phyloP scores from a whole-genome alignment of 2,113 vertebrate genomes.

The Circaetus cinerascens region DNA sequence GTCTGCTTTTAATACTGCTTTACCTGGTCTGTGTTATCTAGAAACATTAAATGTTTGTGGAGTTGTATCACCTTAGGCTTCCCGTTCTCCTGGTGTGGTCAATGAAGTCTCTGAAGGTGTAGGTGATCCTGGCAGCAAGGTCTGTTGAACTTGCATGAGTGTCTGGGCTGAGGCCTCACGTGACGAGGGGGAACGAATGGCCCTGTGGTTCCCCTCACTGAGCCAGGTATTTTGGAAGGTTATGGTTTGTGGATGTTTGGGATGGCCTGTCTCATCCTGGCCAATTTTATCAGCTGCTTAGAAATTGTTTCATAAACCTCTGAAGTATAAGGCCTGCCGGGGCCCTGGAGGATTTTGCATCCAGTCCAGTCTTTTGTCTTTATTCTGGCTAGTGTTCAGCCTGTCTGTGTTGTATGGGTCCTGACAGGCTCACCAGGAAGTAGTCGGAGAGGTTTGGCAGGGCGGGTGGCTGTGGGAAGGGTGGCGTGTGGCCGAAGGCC shows the following conservation, averaged over 20 bases:
- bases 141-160: neutral
- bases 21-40: neutral
- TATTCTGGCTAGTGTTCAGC: neutral
- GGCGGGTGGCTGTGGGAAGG: neutral
- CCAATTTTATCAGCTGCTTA: neutral
- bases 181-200: accelerated
- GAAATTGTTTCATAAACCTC: neutral
- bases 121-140: neutral
- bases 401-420: neutral
- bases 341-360: neutral
- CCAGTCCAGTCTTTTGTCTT: neutral
- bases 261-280: neutral
- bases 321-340: neutral
- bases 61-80: neutral
- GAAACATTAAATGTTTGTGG: neutral
- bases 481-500: neutral
- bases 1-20: neutral
- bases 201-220: neutral
- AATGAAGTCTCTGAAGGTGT: neutral
- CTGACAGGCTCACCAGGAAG: neutral
- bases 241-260: neutral
- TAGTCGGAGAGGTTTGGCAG: neutral
- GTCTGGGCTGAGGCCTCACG: neutral
- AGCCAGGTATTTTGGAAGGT: neutral
- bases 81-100: neutral